A percentile compares a stretch with the other conserved stretches of the same genome.
Evolutionary conservation across 1,140 invertebrate genomes (phyloP).

Genomic region (Callitettix versicolor): DNA sequence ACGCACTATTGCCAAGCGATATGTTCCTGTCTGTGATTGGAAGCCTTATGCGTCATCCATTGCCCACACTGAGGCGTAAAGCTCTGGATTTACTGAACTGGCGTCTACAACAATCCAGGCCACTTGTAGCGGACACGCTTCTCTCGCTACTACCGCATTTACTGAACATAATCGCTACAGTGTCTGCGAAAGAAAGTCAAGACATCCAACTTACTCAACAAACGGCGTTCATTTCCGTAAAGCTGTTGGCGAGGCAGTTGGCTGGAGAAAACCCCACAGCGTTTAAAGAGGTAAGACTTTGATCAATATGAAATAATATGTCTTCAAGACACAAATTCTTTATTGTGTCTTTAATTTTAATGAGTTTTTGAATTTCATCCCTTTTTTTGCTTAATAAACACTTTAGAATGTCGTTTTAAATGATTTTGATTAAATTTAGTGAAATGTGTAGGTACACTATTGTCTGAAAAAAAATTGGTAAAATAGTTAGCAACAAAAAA

Average conservation of each 20-base stretch:
- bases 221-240: slow-evolving; percentile 67
- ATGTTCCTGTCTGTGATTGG: slow-evolving; percentile 68
- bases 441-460: too few species aligned
- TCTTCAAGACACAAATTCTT: too few species aligned
- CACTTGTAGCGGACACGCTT: slow-evolving; percentile 34
- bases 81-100: slow-evolving; percentile 73
- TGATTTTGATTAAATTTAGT: too few species aligned
- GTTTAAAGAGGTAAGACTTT: slow-evolving; percentile 46
- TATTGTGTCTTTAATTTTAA: too few species aligned
- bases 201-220: slow-evolving; percentile 53
- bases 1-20: slow-evolving; percentile 60
- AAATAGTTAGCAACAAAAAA: too few species aligned
- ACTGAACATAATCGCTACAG: slow-evolving; percentile 45
- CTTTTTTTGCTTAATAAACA: too few species aligned
- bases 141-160: slow-evolving; percentile 48
- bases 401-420: too few species aligned
- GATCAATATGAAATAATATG: too few species aligned
- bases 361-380: too few species aligned
- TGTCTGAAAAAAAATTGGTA: too few species aligned
- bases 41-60: slow-evolving; percentile 54
- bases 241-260: slow-evolving; percentile 61
- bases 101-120: slow-evolving; percentile 53
- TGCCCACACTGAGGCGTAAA: slow-evolving; percentile 60
- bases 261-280: slow-evolving; percentile 47
- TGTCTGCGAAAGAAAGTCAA: slow-evolving; percentile 28